Base-by-base conservation (phyloP, 2,113 vertebrate genomes). In the Ceratotherium simum region DNA sequence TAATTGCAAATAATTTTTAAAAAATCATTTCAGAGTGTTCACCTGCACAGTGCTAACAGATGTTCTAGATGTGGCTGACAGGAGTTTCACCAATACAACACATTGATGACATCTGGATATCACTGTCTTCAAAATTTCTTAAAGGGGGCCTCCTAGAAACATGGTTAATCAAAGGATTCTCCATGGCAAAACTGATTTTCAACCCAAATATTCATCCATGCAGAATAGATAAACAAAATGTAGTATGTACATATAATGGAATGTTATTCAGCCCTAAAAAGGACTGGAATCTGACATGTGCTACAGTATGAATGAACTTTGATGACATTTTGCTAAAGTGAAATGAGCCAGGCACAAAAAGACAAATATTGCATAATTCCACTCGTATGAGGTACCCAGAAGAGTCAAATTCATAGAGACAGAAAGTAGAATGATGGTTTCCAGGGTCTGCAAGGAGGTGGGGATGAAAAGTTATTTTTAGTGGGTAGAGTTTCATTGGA, bases 401-500 rank as follows among this genome's bases (percentile, higher is more conserved):
- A 9, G 13, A 31, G 17, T 90, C 18, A 39, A 16, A 58, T 54
- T 46, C 60, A 46, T 11, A 67, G 33, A 92, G 21, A 56, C 39
- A 64, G 60, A 82, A 54, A 42, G 12, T 21, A 65, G 1, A 36
- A 36, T 20, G 21, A 4, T 48, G 18, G n/a, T 65, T 54, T 8
- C 17, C 4, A 62, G 20, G 8, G 1, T 5, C 14, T 12, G 6
- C 14, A n/a, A 18, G 20, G 4, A 13, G 51, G 51, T 13, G 33
- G 29, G 3, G 1, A 3, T 0, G 5, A 3, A 6, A 27, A 54
- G 33, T 76, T 51, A 17, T 33, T 67, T 21, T 58, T 76, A 69
- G 8, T 20, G 17, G 17, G 23, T 31, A 39, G 46, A 58, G 11
- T 46, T 88, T 90, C n/a, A 36, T 6, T 86, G 16, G 29, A 33